A percentile compares a stretch with the other conserved stretches of the same genome.
These are phyloP conservation scores for Sardinella longiceps DNA, from an alignment of 2,797 vertebrate genomes.

Conservation along the genomic window DNA sequence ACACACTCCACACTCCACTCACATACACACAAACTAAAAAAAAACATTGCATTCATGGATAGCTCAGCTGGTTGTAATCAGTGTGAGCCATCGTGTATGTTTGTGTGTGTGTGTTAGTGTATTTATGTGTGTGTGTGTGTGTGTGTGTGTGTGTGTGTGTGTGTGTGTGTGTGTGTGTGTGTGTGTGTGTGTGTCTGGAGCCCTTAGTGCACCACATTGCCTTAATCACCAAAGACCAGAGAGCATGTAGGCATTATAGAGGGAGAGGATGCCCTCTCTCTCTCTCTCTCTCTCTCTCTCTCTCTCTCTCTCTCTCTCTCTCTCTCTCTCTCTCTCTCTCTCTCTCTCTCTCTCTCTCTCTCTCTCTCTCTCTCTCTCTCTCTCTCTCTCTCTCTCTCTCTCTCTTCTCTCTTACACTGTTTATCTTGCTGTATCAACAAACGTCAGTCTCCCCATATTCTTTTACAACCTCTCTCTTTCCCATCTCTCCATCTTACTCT, in stretches of 20 bases:
- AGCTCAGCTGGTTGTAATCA: background rate
- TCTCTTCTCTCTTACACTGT: background rate
- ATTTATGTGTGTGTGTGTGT: too few relatives aligned
- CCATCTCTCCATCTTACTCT: too few relatives aligned
- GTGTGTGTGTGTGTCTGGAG: too few relatives aligned
- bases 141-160: background rate
- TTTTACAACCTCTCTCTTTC: background rate
- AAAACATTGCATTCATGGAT: background rate
- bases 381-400: background rate
- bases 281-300: background rate
- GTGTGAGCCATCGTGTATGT: background rate
- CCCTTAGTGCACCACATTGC: background rate
- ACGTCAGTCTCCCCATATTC: background rate
- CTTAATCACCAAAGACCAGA: background rate
- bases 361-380: too few relatives aligned
- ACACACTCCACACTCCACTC: constrained; percentile 1
- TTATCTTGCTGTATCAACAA: background rate
- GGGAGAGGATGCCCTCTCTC: background rate
- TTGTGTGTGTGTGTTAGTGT: too few relatives aligned
- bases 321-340: background rate
- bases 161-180: too few relatives aligned
- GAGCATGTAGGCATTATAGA: background rate
- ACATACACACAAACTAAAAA: background rate
- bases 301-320: background rate
- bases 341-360: background rate